phyloP scores from a whole-genome alignment of 23 tunicate genomes.

The Ascidia mentula region DNA sequence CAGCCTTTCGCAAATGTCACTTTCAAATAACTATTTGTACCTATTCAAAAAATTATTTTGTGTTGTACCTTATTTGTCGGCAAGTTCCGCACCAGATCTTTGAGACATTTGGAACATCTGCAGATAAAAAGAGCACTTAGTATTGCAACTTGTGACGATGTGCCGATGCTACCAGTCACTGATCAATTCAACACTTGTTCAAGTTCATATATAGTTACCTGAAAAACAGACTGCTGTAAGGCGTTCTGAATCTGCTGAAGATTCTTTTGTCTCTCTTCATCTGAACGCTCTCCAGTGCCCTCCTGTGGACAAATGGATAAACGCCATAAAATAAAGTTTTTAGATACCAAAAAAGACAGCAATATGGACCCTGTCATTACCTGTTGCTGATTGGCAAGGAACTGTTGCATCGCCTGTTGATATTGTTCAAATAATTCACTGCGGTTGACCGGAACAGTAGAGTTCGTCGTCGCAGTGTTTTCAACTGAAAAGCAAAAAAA shows the following conservation, averaged over 20 bases:
- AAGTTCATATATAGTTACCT: too few relatives aligned
- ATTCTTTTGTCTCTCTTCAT: not conserved
- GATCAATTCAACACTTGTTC: too few relatives aligned
- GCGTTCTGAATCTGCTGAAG: slow-evolving; percentile 36
- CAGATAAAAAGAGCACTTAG: not conserved
- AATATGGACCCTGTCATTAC: not conserved
- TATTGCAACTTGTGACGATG: not conserved
- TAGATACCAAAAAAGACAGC: not conserved
- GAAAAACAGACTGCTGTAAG: slow-evolving; percentile 36
- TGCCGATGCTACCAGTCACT: not conserved
- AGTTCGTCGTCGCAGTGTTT: not conserved
- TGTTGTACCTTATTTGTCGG: slow-evolving; percentile 1
- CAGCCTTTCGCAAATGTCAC: not conserved
- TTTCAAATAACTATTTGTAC: not conserved
- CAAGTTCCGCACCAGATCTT: slow-evolving; percentile 5
- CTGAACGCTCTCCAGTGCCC: not conserved
- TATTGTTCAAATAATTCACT: slow-evolving; percentile 12
- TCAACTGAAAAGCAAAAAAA: too few relatives aligned
- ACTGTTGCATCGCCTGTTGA: slow-evolving; percentile 53
- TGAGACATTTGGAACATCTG: not conserved
- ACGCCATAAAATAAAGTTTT: too few relatives aligned
- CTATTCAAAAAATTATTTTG: not conserved
- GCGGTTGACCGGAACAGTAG: not conserved
- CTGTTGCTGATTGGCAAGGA: slow-evolving; percentile 33
- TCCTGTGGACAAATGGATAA: not conserved